A percentile compares a stretch with the other conserved stretches of the same genome.
phyloP scores from a whole-genome alignment of 2,888 invertebrate genomes.

The Pteria penguin region DNA sequence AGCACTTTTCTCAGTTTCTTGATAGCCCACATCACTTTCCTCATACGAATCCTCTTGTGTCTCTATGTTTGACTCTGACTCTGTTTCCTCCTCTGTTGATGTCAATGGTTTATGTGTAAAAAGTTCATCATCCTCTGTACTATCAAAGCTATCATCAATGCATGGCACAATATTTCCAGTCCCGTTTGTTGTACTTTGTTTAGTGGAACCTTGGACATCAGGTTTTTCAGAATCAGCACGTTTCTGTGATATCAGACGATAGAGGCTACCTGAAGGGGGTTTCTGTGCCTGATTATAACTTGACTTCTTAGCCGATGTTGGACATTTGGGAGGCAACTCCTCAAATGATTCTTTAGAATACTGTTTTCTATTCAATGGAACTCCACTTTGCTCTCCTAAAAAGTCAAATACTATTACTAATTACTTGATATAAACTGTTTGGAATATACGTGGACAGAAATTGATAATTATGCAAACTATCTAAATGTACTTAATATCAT shows the following conservation, averaged over 20 bases:
- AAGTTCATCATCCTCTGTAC: constrained; percentile 50
- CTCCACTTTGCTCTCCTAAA: constrained; percentile 56
- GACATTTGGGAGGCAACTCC: constrained; percentile 16
- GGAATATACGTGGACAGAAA: too few species aligned
- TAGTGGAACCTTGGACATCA: constrained; percentile 26
- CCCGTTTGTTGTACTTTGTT: constrained; percentile 37
- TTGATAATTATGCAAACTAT: too few species aligned
- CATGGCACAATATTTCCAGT: constrained; percentile 39
- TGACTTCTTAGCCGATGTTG: constrained; percentile 15
- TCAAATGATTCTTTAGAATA: constrained; percentile 21
- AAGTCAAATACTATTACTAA: constrained; percentile 75
- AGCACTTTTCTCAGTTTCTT: neutral
- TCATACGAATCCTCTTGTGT: constrained; percentile 37
- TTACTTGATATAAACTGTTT: too few species aligned
- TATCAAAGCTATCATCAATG: constrained; percentile 68
- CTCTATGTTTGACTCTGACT: constrained; percentile 40
- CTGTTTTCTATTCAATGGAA: constrained; percentile 26
- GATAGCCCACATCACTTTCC: neutral
- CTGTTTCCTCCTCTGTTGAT: constrained; percentile 48
- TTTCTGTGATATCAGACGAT: constrained; percentile 67
- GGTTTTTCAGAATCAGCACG: constrained; percentile 44
- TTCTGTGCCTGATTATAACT: neutral
- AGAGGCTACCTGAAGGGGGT: constrained; percentile 60
- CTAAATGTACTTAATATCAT: too few species aligned
- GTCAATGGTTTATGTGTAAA: constrained; percentile 25